Evolutionary conservation across 2,797 vertebrate species (phyloP).

Genomic region (Crenichthys baileyi): DNA sequence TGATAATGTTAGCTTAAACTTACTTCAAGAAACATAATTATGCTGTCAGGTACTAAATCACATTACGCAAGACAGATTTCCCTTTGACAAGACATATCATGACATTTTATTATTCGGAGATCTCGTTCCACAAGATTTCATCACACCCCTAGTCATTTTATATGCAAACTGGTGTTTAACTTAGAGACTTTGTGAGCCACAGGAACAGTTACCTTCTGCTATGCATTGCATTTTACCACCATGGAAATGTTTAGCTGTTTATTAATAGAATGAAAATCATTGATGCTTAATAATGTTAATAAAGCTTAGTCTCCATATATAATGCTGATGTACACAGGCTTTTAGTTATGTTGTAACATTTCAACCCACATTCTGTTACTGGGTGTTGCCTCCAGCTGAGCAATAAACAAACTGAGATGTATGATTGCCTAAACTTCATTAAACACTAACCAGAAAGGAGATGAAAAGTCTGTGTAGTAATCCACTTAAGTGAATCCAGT

Average conservation of each 20-base stretch:
- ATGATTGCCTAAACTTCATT: constrained; percentile 62
- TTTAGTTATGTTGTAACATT: constrained; percentile 12
- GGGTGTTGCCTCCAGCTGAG: constrained; percentile 28
- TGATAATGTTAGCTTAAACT: neutral
- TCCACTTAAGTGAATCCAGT: constrained; percentile 64
- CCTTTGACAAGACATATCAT: neutral
- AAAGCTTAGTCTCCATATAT: constrained; percentile 14
- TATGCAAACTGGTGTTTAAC: neutral
- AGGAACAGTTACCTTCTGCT: neutral
- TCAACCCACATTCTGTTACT: constrained; percentile 17
- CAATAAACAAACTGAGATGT: constrained; percentile 44
- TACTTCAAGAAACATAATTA: neutral
- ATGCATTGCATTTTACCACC: neutral
- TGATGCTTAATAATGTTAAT: constrained; percentile 1
- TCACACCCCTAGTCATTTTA: neutral
- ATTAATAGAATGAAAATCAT: neutral
- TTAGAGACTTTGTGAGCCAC: neutral
- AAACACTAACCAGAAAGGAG: constrained; percentile 63
- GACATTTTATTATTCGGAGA: neutral
- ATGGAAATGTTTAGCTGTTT: neutral
- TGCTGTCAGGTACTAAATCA: neutral
- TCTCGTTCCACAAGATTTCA: neutral
- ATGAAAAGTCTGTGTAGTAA: constrained; percentile 71
- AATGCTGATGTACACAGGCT: constrained; percentile 4
- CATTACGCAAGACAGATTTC: neutral